Percentiles rank a stretch among this genome's conserved stretches.
Conservation (phyloP, 1,140 invertebrate species). For the Drosophila rhopaloa region DNA sequence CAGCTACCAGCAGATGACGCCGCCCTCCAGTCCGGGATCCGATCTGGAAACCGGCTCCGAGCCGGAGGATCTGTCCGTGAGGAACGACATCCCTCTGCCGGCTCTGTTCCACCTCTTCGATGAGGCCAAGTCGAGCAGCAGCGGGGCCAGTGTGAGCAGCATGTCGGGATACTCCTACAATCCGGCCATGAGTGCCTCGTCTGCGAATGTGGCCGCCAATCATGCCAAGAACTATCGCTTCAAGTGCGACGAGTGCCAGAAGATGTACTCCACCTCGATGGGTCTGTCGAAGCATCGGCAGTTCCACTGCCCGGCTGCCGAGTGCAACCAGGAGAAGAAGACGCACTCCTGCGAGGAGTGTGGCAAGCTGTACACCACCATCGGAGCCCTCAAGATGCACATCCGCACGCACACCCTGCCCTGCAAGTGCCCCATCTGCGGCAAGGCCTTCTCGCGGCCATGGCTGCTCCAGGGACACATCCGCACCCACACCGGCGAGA, state of each 20-base stretch:
- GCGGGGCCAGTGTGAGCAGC: slow-evolving; percentile 49
- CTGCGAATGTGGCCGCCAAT: neutral
- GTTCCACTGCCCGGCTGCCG: slow-evolving; percentile 93
- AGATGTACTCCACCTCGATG: slow-evolving; percentile 98
- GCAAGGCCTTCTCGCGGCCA: slow-evolving; percentile 98
- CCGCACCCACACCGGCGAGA: slow-evolving; percentile 94
- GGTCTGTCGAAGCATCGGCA: slow-evolving; percentile 97
- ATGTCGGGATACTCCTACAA: slow-evolving; percentile 85
- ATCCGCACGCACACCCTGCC: slow-evolving; percentile 93
- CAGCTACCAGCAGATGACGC: slow-evolving; percentile 80
- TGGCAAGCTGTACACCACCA: slow-evolving; percentile 86
- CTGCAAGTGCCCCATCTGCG: slow-evolving; percentile 98
- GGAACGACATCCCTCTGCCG: slow-evolving; percentile 79
- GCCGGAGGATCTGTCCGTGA: slow-evolving; percentile 81
- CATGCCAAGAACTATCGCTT: slow-evolving; percentile 88
- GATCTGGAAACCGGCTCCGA: slow-evolving; percentile 62
- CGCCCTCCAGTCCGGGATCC: slow-evolving; percentile 80
- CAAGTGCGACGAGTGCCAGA: slow-evolving; percentile 95
- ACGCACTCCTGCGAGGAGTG: slow-evolving; percentile 86
- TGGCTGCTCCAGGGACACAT: slow-evolving; percentile 98
- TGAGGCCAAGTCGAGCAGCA: slow-evolving; percentile 74
- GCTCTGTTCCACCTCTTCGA: slow-evolving; percentile 81
- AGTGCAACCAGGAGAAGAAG: slow-evolving; percentile 85
- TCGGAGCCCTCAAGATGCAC: slow-evolving; percentile 89
- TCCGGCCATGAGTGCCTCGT: slow-evolving; percentile 86